Conservation (phyloP, 2,113 vertebrate species). For the Bucco capensis region DNA sequence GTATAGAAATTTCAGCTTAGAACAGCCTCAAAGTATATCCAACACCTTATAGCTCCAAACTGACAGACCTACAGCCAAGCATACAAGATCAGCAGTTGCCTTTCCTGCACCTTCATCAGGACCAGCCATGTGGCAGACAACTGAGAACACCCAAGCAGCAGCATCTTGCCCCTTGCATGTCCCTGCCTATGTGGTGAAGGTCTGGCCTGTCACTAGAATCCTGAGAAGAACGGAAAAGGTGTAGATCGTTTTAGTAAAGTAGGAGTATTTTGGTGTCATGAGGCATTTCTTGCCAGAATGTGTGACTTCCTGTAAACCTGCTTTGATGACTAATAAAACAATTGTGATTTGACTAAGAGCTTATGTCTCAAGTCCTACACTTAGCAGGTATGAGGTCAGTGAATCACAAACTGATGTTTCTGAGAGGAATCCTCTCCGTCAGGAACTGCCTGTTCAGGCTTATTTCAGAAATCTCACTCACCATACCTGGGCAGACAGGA, state of each 20-base stretch:
- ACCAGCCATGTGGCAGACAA: accelerated
- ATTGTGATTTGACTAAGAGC: neutral
- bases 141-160: accelerated
- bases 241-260: neutral
- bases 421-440: neutral
- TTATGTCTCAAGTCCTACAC: neutral
- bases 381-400: neutral
- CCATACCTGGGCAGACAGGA: accelerated
- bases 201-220: neutral
- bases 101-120: neutral
- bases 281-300: neutral
- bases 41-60: neutral
- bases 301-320: neutral
- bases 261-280: neutral
- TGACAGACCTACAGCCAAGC: neutral
- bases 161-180: neutral
- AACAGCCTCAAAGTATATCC: neutral
- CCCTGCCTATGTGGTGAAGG: accelerated
- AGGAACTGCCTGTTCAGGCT: neutral
- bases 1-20: neutral
- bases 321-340: slow-evolving; percentile 1
- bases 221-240: neutral
- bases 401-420: neutral
- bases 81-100: accelerated
- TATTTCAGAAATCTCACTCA: neutral